Percentiles rank a stretch among this genome's conserved stretches.
phyloP scores from a whole-genome alignment of 2,797 vertebrate species.

The Pseudotriccus pelzelni region DNA sequence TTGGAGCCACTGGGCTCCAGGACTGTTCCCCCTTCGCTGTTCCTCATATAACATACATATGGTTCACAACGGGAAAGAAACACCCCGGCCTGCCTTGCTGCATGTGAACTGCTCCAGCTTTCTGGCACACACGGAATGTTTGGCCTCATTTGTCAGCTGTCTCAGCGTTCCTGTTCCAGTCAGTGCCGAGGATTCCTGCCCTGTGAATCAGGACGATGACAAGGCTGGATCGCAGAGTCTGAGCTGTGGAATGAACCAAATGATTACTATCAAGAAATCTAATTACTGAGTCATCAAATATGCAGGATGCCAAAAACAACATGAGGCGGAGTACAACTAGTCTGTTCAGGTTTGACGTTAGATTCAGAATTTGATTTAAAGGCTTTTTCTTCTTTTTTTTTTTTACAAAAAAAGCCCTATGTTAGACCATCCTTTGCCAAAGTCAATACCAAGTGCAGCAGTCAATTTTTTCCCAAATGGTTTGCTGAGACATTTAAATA shows the following conservation, averaged over 20 bases:
- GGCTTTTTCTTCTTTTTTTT: slow-evolving; percentile 69
- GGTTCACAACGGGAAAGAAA: slow-evolving; percentile 27
- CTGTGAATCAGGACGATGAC: slow-evolving; percentile 67
- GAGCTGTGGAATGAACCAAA: slow-evolving; percentile 75
- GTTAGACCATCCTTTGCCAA: slow-evolving; percentile 85
- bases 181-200: slow-evolving; percentile 31
- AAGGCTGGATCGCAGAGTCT: slow-evolving; percentile 60
- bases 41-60: background rate
- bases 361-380: slow-evolving; percentile 85
- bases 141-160: slow-evolving; percentile 54
- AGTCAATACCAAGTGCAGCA: slow-evolving; percentile 86
- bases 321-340: slow-evolving; percentile 76
- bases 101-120: background rate
- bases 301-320: slow-evolving; percentile 72
- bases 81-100: background rate
- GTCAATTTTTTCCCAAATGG: slow-evolving; percentile 90
- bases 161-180: slow-evolving; percentile 14
- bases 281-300: slow-evolving; percentile 72
- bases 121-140: background rate
- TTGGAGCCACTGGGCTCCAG: background rate
- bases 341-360: slow-evolving; percentile 81
- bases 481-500: slow-evolving; percentile 93
- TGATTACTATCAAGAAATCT: slow-evolving; percentile 62
- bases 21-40: background rate
- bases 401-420: slow-evolving; percentile 38